phyloP scores from a whole-genome alignment of 2,797 vertebrate species.

The Mus minutoides region DNA sequence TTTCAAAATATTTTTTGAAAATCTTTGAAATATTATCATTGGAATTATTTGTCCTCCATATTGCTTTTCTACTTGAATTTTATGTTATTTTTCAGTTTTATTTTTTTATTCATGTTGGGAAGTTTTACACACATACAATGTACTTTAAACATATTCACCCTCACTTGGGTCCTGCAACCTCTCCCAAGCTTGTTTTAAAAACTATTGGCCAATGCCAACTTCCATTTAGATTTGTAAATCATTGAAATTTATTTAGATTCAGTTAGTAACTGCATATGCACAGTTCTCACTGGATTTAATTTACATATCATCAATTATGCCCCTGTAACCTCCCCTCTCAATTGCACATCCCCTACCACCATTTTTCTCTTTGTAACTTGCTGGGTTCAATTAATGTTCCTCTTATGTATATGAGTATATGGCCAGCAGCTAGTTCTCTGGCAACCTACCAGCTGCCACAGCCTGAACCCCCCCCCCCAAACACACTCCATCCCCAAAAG shows the following conservation, averaged over 20 bases:
- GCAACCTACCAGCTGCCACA: background rate
- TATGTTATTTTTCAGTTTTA: background rate
- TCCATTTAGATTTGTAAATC: background rate
- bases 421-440: background rate
- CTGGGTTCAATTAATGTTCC: background rate
- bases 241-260: background rate
- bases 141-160: background rate
- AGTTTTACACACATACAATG: background rate
- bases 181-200: background rate
- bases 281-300: background rate
- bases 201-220: background rate
- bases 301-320: background rate
- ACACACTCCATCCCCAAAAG: background rate
- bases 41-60: background rate
- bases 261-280: background rate
- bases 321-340: background rate
- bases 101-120: background rate
- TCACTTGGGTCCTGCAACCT: background rate
- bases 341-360: background rate
- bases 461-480: too few relatives aligned
- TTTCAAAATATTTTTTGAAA: background rate
- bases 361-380: background rate
- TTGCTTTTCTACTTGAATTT: background rate
- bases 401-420: background rate
- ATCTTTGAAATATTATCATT: background rate